A percentile compares a stretch with the other conserved stretches of the same genome.
Conservation (phyloP, 2,113 vertebrate species). For the Bolborhynchus lineola region DNA sequence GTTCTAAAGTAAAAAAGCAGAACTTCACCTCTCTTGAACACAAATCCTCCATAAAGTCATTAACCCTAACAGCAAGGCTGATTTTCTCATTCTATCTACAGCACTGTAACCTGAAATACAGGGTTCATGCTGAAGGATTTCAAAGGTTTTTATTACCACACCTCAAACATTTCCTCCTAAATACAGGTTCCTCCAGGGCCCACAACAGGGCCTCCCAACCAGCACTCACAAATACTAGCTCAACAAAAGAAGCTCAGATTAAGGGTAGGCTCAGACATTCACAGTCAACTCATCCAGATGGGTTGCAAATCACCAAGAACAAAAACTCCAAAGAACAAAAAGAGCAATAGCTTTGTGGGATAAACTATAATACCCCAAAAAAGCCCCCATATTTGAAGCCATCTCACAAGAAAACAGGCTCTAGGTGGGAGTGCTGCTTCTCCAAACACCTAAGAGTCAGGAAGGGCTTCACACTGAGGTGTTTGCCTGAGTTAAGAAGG, state of each 20-base stretch:
- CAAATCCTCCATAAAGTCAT: not conserved
- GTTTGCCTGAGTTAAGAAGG: not conserved
- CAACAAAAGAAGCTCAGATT: not conserved
- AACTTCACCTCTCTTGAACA: not conserved
- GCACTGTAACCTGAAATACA: not conserved
- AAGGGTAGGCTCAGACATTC: not conserved
- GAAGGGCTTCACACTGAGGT: not conserved
- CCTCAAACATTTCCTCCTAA: not conserved
- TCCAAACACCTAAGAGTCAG: not conserved
- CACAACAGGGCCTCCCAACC: not conserved
- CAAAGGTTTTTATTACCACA: not conserved
- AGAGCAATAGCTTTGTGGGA: not conserved
- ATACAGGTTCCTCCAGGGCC: not conserved
- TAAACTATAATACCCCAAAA: not conserved
- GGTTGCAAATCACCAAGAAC: not conserved
- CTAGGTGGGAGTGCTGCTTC: not conserved
- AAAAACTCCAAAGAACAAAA: not conserved
- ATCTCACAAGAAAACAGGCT: not conserved
- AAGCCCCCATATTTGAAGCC: not conserved
- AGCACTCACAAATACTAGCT: not conserved
- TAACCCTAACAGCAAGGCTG: not conserved
- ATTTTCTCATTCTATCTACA: not conserved
- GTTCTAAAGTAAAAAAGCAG: not conserved
- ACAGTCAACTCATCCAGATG: not conserved
- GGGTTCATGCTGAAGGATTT: not conserved